Conservation (phyloP, 2,113 vertebrate genomes). For the Rhipidura dahli region DNA sequence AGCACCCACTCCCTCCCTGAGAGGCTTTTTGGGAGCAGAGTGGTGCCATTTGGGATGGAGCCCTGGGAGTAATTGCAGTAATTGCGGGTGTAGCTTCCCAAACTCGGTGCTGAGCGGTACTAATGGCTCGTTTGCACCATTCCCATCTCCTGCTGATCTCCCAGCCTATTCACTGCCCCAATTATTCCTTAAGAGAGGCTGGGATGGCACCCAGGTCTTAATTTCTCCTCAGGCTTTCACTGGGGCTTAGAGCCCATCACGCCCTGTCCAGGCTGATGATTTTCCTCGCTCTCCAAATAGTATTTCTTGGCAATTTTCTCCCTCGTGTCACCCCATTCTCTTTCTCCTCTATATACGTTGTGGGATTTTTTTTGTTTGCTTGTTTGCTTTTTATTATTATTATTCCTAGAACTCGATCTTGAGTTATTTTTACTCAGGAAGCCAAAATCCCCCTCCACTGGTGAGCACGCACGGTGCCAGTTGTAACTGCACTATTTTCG, state of each 20-base stretch:
- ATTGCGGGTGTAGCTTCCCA: not conserved
- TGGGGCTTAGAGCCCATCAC: not conserved
- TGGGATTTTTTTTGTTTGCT: no score
- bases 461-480: not conserved
- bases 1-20: not conserved
- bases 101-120: not conserved
- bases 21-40: not conserved
- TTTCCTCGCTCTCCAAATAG: not conserved
- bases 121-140: not conserved
- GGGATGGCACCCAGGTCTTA: not conserved
- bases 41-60: not conserved
- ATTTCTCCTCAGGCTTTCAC: not conserved
- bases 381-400: no score
- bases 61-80: not conserved
- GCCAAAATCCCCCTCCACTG: rapidly evolving
- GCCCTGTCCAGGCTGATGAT: not conserved
- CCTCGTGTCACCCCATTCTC: not conserved
- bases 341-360: not conserved
- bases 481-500: no score
- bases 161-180: not conserved
- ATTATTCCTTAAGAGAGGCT: rapidly evolving
- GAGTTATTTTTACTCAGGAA: not conserved
- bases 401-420: not conserved
- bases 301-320: not conserved
- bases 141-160: not conserved